Percentiles rank a stretch among this genome's conserved stretches.
phyloP scores from a whole-genome alignment of 2,797 vertebrate species.

The Pseudochaenichthys georgianus region DNA sequence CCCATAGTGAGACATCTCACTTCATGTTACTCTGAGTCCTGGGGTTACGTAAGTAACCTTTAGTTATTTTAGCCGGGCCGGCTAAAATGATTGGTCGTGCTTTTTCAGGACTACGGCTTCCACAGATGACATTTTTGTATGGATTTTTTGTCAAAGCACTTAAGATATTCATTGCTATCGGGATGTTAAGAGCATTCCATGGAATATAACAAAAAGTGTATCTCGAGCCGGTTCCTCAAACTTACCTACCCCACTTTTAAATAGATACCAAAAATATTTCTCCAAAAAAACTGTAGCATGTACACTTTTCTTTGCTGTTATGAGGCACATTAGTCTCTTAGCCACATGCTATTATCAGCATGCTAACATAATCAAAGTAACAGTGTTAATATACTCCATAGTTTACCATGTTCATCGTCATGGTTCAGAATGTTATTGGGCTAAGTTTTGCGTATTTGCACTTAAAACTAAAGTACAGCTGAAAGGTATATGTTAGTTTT shows the following conservation, averaged over 20 bases:
- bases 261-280: neutral
- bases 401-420: neutral
- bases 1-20: no score
- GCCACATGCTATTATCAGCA: neutral
- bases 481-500: neutral
- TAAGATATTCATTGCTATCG: no score
- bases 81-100: no score
- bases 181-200: no score
- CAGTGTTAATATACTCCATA: neutral
- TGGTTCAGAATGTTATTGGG: neutral
- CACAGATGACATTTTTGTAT: no score
- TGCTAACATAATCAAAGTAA: slow-evolving; percentile 1
- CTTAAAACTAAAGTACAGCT: neutral
- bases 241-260: neutral
- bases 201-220: no score
- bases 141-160: no score
- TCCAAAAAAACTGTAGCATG: neutral
- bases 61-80: no score
- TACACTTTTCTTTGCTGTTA: neutral
- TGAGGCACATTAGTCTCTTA: neutral
- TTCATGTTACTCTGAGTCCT: no score
- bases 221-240: no score
- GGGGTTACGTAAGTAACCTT: no score
- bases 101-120: no score
- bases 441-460: neutral